Base-by-base conservation (phyloP, 37 sponge, comb jelly and placozoan genomes). In the Mnemiopsis leidyi region DNA sequence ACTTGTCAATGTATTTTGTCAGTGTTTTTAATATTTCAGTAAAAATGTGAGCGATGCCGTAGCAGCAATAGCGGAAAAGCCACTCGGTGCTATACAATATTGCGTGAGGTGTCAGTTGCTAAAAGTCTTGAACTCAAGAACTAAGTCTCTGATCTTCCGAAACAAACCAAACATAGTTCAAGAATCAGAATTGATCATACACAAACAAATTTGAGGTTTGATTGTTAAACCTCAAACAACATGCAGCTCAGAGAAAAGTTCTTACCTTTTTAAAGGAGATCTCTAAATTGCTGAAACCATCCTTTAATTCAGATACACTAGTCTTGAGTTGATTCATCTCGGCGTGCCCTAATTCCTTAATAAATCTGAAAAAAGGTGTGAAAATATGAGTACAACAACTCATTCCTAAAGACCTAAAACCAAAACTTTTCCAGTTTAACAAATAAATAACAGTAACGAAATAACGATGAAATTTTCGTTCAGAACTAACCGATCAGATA, bases 251-350 rank as follows among this genome's bases (percentile, higher is more conserved):
- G n/a, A 23, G 30, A 28, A 29, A n/a, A 71, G 30, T 13, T 48
- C 90, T 85, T 25, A 85, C 90, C 90, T 85, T 85, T 39, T 85
- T 85, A 26, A 85, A 85, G 20, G 90, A 28, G n/a, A 40, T 85
- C 36, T 85, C 90, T 85, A 85, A 85, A 37, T 85, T 85, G 26
- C 90, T 40, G 61, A 85, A 85, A 39, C 90, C 90, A 40, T 85
- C 90, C 61, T 33, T 85, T 25, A 85, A 61, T 85, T 85, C 90
- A 32, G 90, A 38, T 85, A 85, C 90, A 38, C 90, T 85, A 39
- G 90, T 85, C 36, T 85, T 85, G 7, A 85, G 90, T 39, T 85
- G 38, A n/a, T 40, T 40, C 0, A 85, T 85, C 90, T 85, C 90
- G 36, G 90, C 28, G 25, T 38, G 40, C 1, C 61, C 90, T 48